Conservation (phyloP, 1,140 invertebrate species). For the Probaryconus sp. region DNA sequence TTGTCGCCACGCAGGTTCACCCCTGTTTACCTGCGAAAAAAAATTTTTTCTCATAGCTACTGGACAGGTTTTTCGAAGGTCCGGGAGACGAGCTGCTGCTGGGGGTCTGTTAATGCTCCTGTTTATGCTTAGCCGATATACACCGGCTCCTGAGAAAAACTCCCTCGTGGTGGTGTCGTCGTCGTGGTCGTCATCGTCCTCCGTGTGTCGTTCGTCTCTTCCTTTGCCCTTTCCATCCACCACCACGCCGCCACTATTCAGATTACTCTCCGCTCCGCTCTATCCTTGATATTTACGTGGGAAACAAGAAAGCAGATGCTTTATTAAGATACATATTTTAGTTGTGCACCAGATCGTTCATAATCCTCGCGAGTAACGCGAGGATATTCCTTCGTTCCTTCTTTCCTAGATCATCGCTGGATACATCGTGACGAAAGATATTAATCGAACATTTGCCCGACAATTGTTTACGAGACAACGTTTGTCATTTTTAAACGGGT, state of each 20-base stretch:
- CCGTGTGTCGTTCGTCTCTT: constrained; percentile 23
- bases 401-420: constrained; percentile 31
- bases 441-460: constrained; percentile 51
- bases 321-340: constrained; percentile 69
- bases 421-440: constrained; percentile 55
- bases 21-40: constrained; percentile 73
- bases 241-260: too few species aligned
- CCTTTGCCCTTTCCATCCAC: constrained; percentile 52
- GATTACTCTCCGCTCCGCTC: constrained; percentile 51
- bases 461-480: constrained; percentile 19
- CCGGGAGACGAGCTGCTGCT: too few species aligned
- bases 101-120: constrained; percentile 73
- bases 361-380: constrained; percentile 62
- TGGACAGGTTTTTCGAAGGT: constrained; percentile 65
- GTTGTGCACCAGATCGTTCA: constrained; percentile 71
- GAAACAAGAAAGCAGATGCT: constrained; percentile 72
- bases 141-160: constrained; percentile 74
- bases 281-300: constrained; percentile 76
- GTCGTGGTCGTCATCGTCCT: neutral
- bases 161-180: constrained; percentile 62
- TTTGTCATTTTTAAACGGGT: constrained; percentile 49
- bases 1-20: constrained; percentile 76
- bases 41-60: constrained; percentile 74
- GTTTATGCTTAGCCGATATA: constrained; percentile 65
- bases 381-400: constrained; percentile 28